Base-by-base conservation (phyloP, 1,140 invertebrate genomes). In the Acromyrmex heyeri region DNA sequence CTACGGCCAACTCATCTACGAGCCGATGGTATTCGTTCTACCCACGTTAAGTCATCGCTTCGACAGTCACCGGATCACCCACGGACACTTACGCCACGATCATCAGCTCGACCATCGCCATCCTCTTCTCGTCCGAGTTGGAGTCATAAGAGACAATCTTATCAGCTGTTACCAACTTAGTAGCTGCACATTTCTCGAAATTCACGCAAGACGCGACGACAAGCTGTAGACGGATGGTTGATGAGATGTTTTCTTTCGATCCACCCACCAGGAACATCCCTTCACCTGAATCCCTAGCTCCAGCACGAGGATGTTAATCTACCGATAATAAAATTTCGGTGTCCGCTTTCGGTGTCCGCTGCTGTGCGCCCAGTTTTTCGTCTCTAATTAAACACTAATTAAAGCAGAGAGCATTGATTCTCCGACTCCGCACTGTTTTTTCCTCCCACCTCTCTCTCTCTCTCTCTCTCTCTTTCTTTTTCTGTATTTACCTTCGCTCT, bases 361-460 rank as follows among this genome's bases (percentile, higher is more conserved):
- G 2, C 24, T 5, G n/a, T n/a, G 53, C 27, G n/a, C 5, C 21
- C 27, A 48, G 27, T 90, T 87, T 89, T 87, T 90, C 48, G 73
- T 86, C 82, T 90, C 59, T 55, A 64, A 81, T 90, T 81, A 81
- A 88, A 87, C 67, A 34, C 64, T 91, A 88, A 91, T 90, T 87
- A 91, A 90, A 90, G 59, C 86, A 34, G 57, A 34, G 3, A 48
- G 57, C 69, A 70, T 77, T 50, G 50, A 53, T 65, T 76, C 62
- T 61, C 69, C 38, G 14, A 14, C 30, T 61, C 30, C 24, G 21
- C 76, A 50, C 38, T 57, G 50, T 30, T 72, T 27, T 61, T 34
- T 0, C n/a, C 10, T 55, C 0, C 16, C 18, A n/a, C 53, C 67
- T 50, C 57, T 44, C 38, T 44, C 38, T 44, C 6, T 10, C 38